These are phyloP conservation scores for Cromileptes altivelis DNA, from an alignment of 2,113 vertebrate genomes.

Conservation along the genomic window DNA sequence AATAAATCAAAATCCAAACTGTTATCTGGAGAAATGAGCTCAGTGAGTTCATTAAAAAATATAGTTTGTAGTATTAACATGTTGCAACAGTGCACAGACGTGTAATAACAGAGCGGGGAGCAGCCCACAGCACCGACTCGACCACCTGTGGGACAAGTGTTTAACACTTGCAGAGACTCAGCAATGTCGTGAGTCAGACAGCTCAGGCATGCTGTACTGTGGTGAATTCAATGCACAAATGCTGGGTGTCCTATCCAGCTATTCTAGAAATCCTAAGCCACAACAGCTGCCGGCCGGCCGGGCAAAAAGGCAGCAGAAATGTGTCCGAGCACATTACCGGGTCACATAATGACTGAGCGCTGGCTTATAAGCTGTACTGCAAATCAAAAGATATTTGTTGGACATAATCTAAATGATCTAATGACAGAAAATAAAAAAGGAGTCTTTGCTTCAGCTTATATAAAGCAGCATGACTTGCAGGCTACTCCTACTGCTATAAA, in stretches of 20 bases:
- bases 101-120: neutral
- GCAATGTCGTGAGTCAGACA: slow-evolving; percentile 48
- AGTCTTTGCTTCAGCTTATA: neutral
- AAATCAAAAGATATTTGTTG: neutral
- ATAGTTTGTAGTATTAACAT: too few relatives aligned
- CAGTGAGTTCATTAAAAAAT: too few relatives aligned
- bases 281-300: slow-evolving; percentile 76
- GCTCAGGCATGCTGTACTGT: slow-evolving; percentile 26
- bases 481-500: neutral
- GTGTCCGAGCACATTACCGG: neutral
- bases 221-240: slow-evolving; percentile 57
- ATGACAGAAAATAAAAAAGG: neutral
- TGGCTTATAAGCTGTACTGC: neutral
- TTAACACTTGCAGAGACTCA: slow-evolving; percentile 36
- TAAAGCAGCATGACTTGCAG: neutral
- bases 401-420: neutral
- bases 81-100: neutral
- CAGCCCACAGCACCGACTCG: neutral
- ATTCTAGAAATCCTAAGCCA: slow-evolving; percentile 64
- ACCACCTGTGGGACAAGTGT: slow-evolving; percentile 48
- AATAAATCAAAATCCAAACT: slow-evolving; percentile 46
- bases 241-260: slow-evolving; percentile 50
- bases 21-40: neutral
- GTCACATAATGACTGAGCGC: slow-evolving; percentile 5
- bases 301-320: slow-evolving; percentile 13